Base-by-base conservation (phyloP, 2,888 invertebrate species). In the Fragum fragum region DNA sequence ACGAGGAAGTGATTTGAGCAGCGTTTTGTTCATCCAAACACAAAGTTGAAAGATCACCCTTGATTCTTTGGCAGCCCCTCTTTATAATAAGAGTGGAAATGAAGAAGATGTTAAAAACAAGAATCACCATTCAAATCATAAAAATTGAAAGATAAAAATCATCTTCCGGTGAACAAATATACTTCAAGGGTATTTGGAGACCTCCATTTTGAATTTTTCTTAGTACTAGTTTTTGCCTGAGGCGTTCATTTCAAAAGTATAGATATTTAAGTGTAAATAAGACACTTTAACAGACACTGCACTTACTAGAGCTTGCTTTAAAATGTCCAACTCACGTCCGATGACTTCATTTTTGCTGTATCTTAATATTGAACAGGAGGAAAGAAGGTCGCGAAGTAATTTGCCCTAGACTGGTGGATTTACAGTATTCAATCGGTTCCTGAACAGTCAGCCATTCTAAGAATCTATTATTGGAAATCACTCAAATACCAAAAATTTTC, bases 181-280 rank as follows among this genome's bases (percentile, higher is more conserved):
- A 57, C 21, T 6, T 57, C 57, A 29, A 61, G 61, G 32, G 61
- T 61, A 61, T 61, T n/a, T 18, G 18, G 18, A 29, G 32, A 29
- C 61, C 61, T 32, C 61, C 61, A 61, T 61, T 61, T 61, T 61
- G 61, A 61, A 61, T 61, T 32, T 61, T 32, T 61, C 32, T 29
- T 32, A 61, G 61, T 61, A 61, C 32, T n/a, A 61, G 32, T 61
- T 61, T 47, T 61, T n/a, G 61, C 61, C 61, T 18, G n/a, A 14
- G 61, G 61, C 32, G 5, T n/a, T 61, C n/a, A 26, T 26, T 57
- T 57, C 3, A 23, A 26, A 57, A 7, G 21, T 1, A 55, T 1
- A 9, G 14, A 47, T 14, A 47, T 9, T 18, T 14, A n/a, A 18
- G 14, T 14, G 47, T 18, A 14, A 9, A 47, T 14, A 9, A 3